Evolutionary conservation across 2,888 invertebrate genomes (phyloP), one percentile per base, ranked within the genome.

Genomic region (Lamellibrachia satsuma): DNA sequence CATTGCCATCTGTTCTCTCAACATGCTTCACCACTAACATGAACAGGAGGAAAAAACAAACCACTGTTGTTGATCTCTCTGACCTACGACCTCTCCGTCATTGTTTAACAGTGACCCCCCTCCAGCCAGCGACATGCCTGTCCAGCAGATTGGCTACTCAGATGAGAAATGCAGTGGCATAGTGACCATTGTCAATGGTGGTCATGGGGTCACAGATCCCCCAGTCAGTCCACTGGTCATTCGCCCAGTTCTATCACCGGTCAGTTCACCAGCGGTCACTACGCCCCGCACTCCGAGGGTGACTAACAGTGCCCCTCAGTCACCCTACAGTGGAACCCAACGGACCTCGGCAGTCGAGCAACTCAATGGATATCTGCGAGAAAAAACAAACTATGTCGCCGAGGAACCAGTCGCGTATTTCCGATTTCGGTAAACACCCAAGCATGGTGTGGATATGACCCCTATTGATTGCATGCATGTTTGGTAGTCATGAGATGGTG

Each of bases 131-230:
- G 75, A 75, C 75, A 75, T 75, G 75, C 95, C 95, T 39, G 95
- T 96, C 52, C 96, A 96, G 93, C 95, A 95, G 94, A 96, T 96
- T 93, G 94, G 94, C 92, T 96, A 95, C 93, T 95, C 95, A 55
- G 95, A 95, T 8, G 95, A 96, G 93, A 94, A 94, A 75, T 95
- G 95, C 93, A 94, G 95, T 52, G 96, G 95, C 15, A 94, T 94
- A 22, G 75, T 75, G 75, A 75, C 75, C 75, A 75, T 75, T 22
- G n/a, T 75, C 75, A 15, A 15, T 75, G 75, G 75, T 6, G 75
- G 15, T 75, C 22, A 75, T 22, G 75, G 75, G 2, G 75, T 75
- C 15, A 75, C 75, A 4, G 75, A 75, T n/a, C 75, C 75, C 75
- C 75, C 75, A 15, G 15, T 75, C 22, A 75, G 15, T 6, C 75